A percentile compares a stretch with the other conserved stretches of the same genome.
phyloP scores from a whole-genome alignment of 1,140 invertebrate species.

The Pteromalus puparum region DNA sequence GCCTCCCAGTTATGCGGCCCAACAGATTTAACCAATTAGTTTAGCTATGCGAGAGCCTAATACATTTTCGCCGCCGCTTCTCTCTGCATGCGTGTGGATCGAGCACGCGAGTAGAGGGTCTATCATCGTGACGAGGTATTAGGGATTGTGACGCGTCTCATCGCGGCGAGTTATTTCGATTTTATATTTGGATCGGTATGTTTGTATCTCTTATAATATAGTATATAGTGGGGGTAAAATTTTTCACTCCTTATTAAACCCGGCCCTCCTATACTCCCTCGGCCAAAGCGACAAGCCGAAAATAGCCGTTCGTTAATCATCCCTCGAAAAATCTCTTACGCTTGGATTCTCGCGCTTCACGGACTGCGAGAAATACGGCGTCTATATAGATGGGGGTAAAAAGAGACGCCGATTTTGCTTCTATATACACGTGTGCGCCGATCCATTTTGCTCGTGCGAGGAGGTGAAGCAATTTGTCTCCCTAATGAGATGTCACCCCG shows the following conservation, averaged over 20 bases:
- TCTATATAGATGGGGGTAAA: background rate
- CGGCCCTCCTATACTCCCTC: too few species aligned
- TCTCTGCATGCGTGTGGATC: too few species aligned
- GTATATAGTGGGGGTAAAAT: too few species aligned
- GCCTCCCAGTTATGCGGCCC: slow-evolving; percentile 75
- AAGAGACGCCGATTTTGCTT: slow-evolving; percentile 24
- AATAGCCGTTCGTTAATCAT: slow-evolving; percentile 39
- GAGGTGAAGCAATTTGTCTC: slow-evolving; percentile 76
- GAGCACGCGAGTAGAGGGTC: too few species aligned
- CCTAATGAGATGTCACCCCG: slow-evolving; percentile 74
- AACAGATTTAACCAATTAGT: slow-evolving; percentile 77
- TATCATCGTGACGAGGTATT: background rate
- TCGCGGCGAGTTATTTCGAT: slow-evolving; percentile 2
- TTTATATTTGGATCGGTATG: background rate
- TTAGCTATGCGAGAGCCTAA: slow-evolving; percentile 73
- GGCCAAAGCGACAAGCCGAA: too few species aligned
- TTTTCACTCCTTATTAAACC: too few species aligned
- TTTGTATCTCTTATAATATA: too few species aligned
- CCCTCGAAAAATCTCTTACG: background rate
- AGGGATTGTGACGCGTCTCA: background rate
- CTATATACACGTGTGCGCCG: background rate
- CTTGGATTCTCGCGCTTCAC: slow-evolving; percentile 27
- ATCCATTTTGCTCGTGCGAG: slow-evolving; percentile 41
- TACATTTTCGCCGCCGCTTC: slow-evolving; percentile 70
- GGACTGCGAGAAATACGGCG: background rate